Conservation (phyloP, 2,888 invertebrate species). For the Oasisia sp. region DNA sequence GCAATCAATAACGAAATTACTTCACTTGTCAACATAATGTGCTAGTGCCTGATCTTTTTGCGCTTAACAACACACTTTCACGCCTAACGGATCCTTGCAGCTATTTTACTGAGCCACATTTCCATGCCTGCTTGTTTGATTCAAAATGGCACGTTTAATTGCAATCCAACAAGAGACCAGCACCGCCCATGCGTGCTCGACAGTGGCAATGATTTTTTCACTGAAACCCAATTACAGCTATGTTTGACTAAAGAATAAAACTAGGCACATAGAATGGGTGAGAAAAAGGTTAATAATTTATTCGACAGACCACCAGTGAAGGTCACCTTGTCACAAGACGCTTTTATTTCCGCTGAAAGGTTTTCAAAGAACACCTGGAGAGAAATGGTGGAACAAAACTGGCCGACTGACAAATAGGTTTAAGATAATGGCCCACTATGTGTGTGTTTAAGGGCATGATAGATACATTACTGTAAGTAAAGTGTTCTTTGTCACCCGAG, state of each 20-base stretch:
- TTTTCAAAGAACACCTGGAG: background rate
- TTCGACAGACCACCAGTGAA: background rate
- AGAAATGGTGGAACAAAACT: background rate
- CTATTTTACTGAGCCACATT: background rate
- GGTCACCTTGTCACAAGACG: background rate
- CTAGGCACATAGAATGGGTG: background rate
- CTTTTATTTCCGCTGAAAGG: slow-evolving; percentile 8
- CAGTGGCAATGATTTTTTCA: background rate
- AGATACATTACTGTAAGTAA: background rate
- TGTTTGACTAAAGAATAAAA: background rate
- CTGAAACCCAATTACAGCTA: background rate
- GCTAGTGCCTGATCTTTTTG: background rate
- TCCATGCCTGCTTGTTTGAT: background rate
- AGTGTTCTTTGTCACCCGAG: background rate
- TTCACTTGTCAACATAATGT: background rate
- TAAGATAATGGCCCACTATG: background rate
- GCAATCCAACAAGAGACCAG: background rate
- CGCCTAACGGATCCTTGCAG: background rate
- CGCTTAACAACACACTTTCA: slow-evolving; percentile 1
- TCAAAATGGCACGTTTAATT: background rate
- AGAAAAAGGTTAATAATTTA: background rate
- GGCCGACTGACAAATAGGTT: background rate
- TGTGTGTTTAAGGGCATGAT: background rate
- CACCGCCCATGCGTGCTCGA: background rate
- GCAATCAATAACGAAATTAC: background rate